Conservation (phyloP, 2,797 vertebrate genomes). For the Perodicticus potto region DNA sequence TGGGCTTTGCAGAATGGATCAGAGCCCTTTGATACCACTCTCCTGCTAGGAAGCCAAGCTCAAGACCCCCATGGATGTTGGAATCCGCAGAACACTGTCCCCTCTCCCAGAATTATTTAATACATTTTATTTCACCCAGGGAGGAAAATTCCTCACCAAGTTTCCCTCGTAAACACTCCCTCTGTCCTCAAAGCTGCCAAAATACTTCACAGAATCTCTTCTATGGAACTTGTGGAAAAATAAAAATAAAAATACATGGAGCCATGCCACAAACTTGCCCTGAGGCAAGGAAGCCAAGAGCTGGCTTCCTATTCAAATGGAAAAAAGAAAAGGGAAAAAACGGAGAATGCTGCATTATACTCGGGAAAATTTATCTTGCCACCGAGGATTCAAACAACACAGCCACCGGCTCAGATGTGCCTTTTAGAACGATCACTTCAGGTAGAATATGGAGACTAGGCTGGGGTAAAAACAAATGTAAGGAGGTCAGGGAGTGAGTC, state of each 20-base stretch:
- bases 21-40: not conserved
- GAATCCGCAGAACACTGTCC: not conserved
- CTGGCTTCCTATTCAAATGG: not conserved
- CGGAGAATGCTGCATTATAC: not conserved
- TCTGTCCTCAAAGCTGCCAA: constrained; percentile 7
- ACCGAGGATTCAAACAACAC: not conserved
- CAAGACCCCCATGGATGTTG: not conserved
- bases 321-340: not conserved
- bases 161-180: not conserved
- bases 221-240: constrained; percentile 5
- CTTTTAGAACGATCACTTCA: not conserved
- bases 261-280: not conserved
- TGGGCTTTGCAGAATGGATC: not conserved
- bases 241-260: constrained; percentile 26
- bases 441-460: not conserved
- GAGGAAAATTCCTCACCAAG: not conserved
- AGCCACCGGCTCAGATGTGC: not conserved
- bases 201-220: constrained; percentile 44
- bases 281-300: not conserved
- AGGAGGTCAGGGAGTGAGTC: not conserved
- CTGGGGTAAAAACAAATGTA: not conserved
- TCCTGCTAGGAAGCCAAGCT: not conserved
- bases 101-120: not conserved
- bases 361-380: not conserved
- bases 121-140: not conserved